Evolutionary conservation across 2,113 vertebrate genomes (phyloP).

Genomic region (Ia io): DNA sequence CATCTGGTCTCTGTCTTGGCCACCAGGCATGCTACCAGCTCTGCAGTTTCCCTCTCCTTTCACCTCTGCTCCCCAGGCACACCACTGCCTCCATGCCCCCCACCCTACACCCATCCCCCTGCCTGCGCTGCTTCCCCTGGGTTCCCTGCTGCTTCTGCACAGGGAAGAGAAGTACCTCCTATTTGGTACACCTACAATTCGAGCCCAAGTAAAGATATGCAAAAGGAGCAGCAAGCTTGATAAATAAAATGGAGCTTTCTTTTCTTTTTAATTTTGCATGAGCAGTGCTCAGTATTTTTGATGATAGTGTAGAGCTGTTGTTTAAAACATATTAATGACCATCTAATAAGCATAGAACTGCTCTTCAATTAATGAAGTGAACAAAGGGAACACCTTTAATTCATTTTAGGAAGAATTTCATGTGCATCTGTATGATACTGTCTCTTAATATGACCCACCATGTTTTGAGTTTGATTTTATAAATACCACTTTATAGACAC

Average conservation of each 20-base stretch:
- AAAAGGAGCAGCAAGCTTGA: background rate
- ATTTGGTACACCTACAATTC: background rate
- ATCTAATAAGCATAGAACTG: background rate
- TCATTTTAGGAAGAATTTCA: background rate
- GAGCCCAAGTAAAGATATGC: background rate
- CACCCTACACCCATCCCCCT: rapidly evolving
- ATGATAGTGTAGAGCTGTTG: background rate
- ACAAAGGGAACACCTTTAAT: background rate
- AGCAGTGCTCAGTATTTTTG: background rate
- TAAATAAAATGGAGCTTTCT: background rate
- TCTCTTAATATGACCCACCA: background rate
- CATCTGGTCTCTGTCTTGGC: background rate
- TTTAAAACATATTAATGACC: background rate
- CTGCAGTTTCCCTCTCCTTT: background rate
- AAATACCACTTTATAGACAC: background rate
- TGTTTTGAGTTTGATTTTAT: conserved; percentile 32
- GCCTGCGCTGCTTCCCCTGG: background rate
- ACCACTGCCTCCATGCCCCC: background rate
- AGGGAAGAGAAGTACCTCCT: background rate
- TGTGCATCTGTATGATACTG: background rate
- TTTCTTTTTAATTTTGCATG: background rate
- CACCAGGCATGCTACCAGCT: background rate
- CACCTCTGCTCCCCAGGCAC: background rate
- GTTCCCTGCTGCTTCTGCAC: background rate
- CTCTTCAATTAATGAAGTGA: background rate